Percentiles rank a stretch among this genome's conserved stretches.
These are phyloP conservation scores for Drosophila aff. DNA, from an alignment of 1,140 invertebrate species.

Conservation along the genomic window DNA sequence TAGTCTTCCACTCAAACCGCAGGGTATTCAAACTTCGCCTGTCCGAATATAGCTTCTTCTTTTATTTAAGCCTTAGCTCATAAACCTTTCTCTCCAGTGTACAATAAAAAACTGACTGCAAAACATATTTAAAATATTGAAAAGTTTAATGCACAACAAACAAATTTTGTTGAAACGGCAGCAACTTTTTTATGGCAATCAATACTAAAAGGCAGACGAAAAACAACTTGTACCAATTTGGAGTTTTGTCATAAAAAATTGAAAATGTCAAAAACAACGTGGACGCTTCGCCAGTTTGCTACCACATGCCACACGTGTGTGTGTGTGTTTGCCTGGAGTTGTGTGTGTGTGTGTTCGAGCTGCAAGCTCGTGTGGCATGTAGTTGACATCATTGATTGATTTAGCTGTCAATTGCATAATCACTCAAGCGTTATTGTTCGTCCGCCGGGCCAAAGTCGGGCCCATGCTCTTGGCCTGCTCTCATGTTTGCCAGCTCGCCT, in stretches of 20 bases:
- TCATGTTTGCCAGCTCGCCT: constrained; percentile 4
- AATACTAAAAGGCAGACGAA: constrained; percentile 34
- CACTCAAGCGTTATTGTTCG: constrained; percentile 85
- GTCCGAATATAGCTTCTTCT: too few species aligned
- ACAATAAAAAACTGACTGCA: constrained; percentile 4
- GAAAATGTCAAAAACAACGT: constrained; percentile 81
- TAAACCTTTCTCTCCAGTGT: not conserved
- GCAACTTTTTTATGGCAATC: constrained; percentile 56
- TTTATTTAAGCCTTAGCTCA: not conserved
- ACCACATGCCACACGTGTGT: constrained; percentile 22
- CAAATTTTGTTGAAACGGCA: constrained; percentile 44
- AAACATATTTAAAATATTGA: constrained; percentile 55
- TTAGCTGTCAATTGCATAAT: constrained; percentile 85
- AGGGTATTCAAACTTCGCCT: too few species aligned
- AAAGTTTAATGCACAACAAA: constrained; percentile 48
- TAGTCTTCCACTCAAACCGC: too few species aligned
- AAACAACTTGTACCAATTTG: constrained; percentile 72
- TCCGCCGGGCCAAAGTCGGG: constrained; percentile 63
- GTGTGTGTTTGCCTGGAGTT: not conserved
- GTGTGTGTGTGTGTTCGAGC: not conserved
- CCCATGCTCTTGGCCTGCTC: constrained; percentile 33
- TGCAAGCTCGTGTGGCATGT: constrained; percentile 59
- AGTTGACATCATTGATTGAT: constrained; percentile 85
- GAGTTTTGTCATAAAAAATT: constrained; percentile 82
- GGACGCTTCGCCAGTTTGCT: constrained; percentile 56